Evolutionary conservation across 2,113 vertebrate genomes (phyloP), one percentile per base, ranked within the genome.

Genomic region (Acinonyx jubatus): DNA sequence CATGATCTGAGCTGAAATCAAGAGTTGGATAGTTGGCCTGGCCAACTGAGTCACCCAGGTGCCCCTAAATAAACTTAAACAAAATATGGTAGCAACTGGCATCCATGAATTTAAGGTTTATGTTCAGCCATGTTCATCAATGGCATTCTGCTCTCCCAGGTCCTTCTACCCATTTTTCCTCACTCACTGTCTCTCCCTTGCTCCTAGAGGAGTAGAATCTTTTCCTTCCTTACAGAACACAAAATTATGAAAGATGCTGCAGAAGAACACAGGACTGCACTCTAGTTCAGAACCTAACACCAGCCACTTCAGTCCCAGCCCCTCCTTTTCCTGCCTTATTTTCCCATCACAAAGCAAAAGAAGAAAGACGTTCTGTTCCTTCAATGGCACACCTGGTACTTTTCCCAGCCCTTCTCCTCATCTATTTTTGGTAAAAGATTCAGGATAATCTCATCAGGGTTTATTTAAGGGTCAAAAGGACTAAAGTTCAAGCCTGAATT

Each of bases 371-470:
- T 63, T 94, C 21, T 9, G n/a, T 78, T 73, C 57, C 52, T 52
- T 55, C 25, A 0, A 5, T 16, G 8, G 38, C 82, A 66, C 15
- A 63, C 7, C 25, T 21, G 3, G 11, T 14, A 73, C 29, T 52
- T 36, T 73, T 68, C 61, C 78, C 52, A 83, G 55, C n/a, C 48
- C 68, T 78, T 63, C 38, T 74, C 15, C 57, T 90, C 52, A n/a
- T 68, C 80, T 68, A 27, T 36, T 93, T 71, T 80, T 93, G 50
- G 21, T 63, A 79, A 85, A 94, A 85, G 94, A 88, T 33, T 38
- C 71, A 86, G 36, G 41, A 66, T 86, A 50, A 74, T 95, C 45
- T 85, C 69, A 73, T n/a, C 13, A 52, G 69, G 79, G 84, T 31
- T 84, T 86, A 91, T n/a, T 79, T 86, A 91, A 65, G 1, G 12